Evolutionary conservation across 2,797 vertebrate species (phyloP), one percentile per base, ranked within the genome.

Genomic region (Danionella dracula): DNA sequence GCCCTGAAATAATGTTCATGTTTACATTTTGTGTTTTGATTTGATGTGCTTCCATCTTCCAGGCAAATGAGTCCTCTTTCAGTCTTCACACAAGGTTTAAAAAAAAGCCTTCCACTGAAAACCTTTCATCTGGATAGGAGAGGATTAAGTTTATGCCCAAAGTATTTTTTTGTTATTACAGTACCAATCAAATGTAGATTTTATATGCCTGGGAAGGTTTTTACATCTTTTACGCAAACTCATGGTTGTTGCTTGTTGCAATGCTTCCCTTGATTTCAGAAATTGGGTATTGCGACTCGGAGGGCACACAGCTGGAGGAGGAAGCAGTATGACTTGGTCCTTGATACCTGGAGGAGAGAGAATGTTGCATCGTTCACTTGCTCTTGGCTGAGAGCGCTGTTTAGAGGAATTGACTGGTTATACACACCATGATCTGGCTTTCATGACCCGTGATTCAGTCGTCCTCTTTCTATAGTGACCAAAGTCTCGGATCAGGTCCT

Each of bases 401-500:
- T n/a, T n/a, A 27, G 23, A 27, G 23, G 6, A 27, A 27, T 3
- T 27, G 6, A 3, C 6, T 27, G 6, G 23, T 6, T 20, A 67
- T 1, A 75, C 93, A 91, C 79, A 98, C 95, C 96, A 99, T 63
- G 96, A 98, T 65, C 90, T 86, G 11, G 95, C 97, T 63, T 93
- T 96, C 69, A 92, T 90, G 76, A 98, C 87, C 0, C 93, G 88
- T 5, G 92, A 84, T 0, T 91, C 85, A 0, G 86, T 76, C 0
- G 86, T 82, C 57, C 87, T 84, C 78, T 93, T 90, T 79, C 95
- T 82, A 63, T 91, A 82, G 4, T 72, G 11, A 6, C 78, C 71
- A 34, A 88, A 92, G 61, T 90, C 89, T 40, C 86, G 66, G 50
- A 81, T 85, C 70, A 91, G 81, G 46, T 94, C 88, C 55, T 83